Evolutionary conservation across 23 tunicate species (phyloP), one percentile per base, ranked within the genome.

Genomic region (Trididemnum miniatum): DNA sequence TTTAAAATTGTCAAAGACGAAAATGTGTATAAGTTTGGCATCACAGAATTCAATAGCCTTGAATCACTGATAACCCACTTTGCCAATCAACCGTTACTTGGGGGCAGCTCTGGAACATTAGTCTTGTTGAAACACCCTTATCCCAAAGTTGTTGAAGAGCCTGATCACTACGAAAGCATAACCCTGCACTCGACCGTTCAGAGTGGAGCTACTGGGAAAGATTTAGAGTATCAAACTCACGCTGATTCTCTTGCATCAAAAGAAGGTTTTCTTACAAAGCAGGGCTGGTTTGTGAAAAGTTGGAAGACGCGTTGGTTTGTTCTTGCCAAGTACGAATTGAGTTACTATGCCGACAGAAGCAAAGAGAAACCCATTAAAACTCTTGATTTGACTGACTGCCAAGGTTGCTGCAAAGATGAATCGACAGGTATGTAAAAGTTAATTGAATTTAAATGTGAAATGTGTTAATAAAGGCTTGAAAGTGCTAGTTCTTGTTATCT

Each of bases 251-350:
- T 93, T 62, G 98, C 98, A 34, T 83, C 95, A 0, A 93, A 93
- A 88, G 98, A 93, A 66, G 98, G 98, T 0, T 93, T 93, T 75
- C 76, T 93, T 0, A 93, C 98, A 30, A 93, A 93, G 76, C 93
- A 88, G 33, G 98, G 98, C 12, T 88, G 80, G 80, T 81, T 72
- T 66, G 89, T 84, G 4, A 93, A 93, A 71, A 93, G 84, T 32
- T 93, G 98, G 98, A 93, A 93, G 51, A 78, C 86, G 28, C 65
- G 98, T 24, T 93, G 98, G 98, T 93, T 93, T 80, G 98, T 93
- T 30, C 72, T 93, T 54, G 52, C 60, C 23, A 88, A 80, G 72
- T 71, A 93, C 39, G 98, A 93, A 50, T 84, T 93, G 38, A 93
- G 98, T 59, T 93, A 93, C 63, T 93, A 72, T 65, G 81, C 93